These are phyloP conservation scores for Agrilus mali DNA, from an alignment of 2,888 invertebrate genomes.

Conservation along the genomic window DNA sequence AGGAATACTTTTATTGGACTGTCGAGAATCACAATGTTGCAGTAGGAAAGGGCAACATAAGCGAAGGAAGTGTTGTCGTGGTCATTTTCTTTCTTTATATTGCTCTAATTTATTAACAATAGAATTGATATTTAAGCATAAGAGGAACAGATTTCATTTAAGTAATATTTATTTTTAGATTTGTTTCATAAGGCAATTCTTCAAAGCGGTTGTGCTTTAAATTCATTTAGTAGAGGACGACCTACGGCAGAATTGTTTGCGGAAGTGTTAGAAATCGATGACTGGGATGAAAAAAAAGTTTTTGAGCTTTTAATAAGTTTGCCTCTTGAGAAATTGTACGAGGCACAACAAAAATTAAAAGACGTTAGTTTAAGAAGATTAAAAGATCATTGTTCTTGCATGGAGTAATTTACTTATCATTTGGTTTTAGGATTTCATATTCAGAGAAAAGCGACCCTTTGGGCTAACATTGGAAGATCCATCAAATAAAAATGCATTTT, in stretches of 20 bases:
- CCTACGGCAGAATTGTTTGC: slow-evolving; percentile 6
- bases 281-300: slow-evolving; percentile 3
- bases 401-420: not conserved
- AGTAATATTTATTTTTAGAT: slow-evolving; percentile 4
- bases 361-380: slow-evolving; percentile 2
- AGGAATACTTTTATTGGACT: no score
- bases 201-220: slow-evolving; percentile 20
- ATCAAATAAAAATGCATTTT: not conserved
- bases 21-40: no score
- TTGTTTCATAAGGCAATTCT: slow-evolving; percentile 22
- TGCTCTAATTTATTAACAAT: no score
- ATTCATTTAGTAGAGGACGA: slow-evolving; percentile 14
- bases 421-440: not conserved
- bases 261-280: not conserved
- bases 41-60: no score
- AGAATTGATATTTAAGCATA: no score
- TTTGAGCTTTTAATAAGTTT: slow-evolving; percentile 3
- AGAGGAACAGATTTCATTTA: no score
- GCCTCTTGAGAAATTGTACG: slow-evolving; percentile 1
- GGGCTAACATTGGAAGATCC: not conserved
- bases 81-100: no score
- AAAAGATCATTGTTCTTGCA: no score
- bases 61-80: no score
- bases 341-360: slow-evolving; percentile 1
- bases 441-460: not conserved